Evolutionary conservation across 2,113 vertebrate species (phyloP).

Genomic region (Bufo bufo): DNA sequence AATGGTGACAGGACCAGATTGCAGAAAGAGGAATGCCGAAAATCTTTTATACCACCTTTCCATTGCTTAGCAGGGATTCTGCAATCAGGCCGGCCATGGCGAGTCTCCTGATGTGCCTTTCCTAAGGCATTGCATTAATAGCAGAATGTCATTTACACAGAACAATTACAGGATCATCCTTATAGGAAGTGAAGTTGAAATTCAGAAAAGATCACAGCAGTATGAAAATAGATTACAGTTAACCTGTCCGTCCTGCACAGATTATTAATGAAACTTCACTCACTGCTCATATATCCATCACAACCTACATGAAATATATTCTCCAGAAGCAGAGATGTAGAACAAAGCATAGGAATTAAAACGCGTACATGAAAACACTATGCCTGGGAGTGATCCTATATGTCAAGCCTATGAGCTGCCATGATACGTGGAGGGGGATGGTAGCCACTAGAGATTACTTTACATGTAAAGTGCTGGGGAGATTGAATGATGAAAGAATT

Average conservation of each 20-base stretch:
- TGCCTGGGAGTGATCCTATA: background rate
- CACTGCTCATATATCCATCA: background rate
- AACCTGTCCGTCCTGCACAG: conserved; percentile 15
- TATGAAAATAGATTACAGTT: conserved; percentile 23
- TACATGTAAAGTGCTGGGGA: background rate
- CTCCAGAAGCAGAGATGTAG: background rate
- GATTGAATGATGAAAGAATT: background rate
- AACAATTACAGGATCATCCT: conserved; percentile 46
- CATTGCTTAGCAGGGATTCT: conserved; percentile 44
- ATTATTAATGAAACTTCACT: conserved; percentile 19
- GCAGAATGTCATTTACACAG: conserved; percentile 27
- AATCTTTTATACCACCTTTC: conserved; percentile 26
- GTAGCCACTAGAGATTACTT: background rate
- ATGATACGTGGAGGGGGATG: background rate
- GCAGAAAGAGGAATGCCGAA: conserved; percentile 23
- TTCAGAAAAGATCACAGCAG: conserved; percentile 30
- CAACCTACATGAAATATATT: conserved; percentile 3
- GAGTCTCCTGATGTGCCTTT: conserved; percentile 29
- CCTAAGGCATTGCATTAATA: conserved; percentile 47
- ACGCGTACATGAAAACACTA: background rate
- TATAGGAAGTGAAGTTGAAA: conserved; percentile 37
- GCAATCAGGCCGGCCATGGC: conserved; percentile 17
- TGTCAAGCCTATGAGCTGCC: background rate
- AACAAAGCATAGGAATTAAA: conserved; percentile 10
- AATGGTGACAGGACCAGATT: conserved; percentile 39